These are phyloP conservation scores for Empidonax traillii DNA, from an alignment of 2,113 vertebrate species.

Conservation along the genomic window DNA sequence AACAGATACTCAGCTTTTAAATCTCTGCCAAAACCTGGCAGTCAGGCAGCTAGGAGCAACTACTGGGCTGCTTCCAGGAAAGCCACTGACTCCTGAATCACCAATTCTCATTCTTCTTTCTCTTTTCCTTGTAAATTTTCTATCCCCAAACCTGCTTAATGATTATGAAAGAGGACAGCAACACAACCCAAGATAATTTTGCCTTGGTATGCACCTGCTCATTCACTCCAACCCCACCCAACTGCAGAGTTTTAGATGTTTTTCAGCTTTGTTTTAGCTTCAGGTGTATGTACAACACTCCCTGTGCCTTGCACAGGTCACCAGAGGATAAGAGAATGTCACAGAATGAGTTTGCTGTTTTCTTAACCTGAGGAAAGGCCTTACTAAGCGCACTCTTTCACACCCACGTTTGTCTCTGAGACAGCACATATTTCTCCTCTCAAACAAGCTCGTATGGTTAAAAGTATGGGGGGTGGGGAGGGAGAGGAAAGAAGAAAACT, in stretches of 20 bases:
- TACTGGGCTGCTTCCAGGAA: neutral
- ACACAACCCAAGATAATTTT: neutral
- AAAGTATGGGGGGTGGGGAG: neutral
- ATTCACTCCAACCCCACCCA: constrained; percentile 30
- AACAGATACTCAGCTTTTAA: neutral
- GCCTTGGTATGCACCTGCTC: constrained; percentile 39
- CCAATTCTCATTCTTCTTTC: neutral
- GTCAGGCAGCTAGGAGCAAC: neutral
- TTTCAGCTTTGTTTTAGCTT: constrained; percentile 35
- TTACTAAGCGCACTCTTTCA: neutral
- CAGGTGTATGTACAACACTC: constrained; percentile 14
- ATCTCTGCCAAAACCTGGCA: neutral
- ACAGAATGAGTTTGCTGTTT: constrained; percentile 43
- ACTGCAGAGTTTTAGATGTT: neutral
- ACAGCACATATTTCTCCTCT: neutral
- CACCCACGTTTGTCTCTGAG: neutral
- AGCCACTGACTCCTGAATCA: neutral
- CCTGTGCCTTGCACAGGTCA: constrained; percentile 16
- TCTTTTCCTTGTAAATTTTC: neutral
- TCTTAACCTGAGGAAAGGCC: constrained; percentile 25
- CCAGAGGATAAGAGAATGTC: constrained; percentile 34
- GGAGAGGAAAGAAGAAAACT: neutral
- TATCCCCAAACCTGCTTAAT: neutral
- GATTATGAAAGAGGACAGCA: neutral
- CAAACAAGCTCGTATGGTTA: neutral